Conservation (phyloP, 2,797 vertebrate species). For the Apodemus agrarius region DNA sequence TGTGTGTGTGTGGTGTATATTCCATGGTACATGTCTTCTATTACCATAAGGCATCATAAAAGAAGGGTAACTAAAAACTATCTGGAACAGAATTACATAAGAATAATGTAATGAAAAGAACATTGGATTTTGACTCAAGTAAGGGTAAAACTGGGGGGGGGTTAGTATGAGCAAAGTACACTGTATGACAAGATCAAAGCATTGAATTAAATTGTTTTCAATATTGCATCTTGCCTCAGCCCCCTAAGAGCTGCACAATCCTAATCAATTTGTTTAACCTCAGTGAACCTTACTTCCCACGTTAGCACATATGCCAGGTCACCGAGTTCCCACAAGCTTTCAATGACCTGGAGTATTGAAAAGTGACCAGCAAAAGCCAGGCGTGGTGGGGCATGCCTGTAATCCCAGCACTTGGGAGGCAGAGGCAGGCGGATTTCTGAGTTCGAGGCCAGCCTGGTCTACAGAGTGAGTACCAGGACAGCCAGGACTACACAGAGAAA, state of each 20-base stretch:
- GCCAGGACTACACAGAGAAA: too few species aligned
- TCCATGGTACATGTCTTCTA: neutral
- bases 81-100: neutral
- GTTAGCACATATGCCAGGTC: neutral
- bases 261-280: neutral
- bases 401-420: too few species aligned
- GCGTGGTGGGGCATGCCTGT: too few species aligned
- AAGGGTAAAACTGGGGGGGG: neutral
- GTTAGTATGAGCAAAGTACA: neutral
- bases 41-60: neutral
- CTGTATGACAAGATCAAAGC: neutral
- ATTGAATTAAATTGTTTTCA: neutral
- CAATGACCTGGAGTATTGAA: neutral
- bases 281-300: neutral
- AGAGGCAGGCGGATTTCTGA: too few species aligned
- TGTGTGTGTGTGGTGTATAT: neutral
- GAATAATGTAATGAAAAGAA: slow-evolving; percentile 6
- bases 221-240: neutral
- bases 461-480: too few species aligned
- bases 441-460: too few species aligned
- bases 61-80: neutral
- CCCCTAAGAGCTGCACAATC: neutral
- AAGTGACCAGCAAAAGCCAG: neutral
- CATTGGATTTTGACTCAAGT: neutral
- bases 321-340: neutral